Evolutionary conservation across 2,113 vertebrate species (phyloP).

Genomic region (Reinhardtius hippoglossoides): DNA sequence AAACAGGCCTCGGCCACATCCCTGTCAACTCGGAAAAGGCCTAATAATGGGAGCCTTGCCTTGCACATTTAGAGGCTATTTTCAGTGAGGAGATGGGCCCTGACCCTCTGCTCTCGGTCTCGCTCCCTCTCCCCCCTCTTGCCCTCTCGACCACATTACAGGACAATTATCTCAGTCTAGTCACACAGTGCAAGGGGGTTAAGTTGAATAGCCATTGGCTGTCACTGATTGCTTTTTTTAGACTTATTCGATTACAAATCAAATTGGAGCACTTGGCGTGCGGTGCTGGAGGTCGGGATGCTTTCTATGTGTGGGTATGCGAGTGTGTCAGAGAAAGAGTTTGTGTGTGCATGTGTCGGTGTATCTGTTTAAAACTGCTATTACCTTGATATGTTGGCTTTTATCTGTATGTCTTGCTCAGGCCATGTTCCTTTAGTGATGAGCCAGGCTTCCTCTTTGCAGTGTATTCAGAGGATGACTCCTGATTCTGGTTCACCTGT

Average conservation of each 20-base stretch:
- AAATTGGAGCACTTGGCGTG: slow-evolving; percentile 53
- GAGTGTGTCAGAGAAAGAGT: neutral
- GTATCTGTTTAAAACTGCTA: neutral
- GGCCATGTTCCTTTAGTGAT: neutral
- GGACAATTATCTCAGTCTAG: slow-evolving; percentile 73
- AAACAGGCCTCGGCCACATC: slow-evolving; percentile 72
- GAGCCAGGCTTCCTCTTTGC: neutral
- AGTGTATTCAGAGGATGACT: slow-evolving; percentile 15
- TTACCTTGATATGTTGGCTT: neutral
- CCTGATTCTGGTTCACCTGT: neutral
- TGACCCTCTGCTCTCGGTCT: slow-evolving; percentile 55
- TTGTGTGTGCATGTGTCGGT: neutral
- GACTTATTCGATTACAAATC: slow-evolving; percentile 75
- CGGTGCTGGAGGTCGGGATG: slow-evolving; percentile 11
- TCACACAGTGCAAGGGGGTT: slow-evolving; percentile 59
- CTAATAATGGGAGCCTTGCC: slow-evolving; percentile 73
- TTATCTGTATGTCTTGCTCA: neutral
- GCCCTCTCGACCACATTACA: slow-evolving; percentile 69
- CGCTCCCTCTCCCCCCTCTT: slow-evolving; percentile 42
- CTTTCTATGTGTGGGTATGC: neutral
- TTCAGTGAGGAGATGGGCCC: slow-evolving; percentile 64
- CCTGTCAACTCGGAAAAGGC: slow-evolving; percentile 69
- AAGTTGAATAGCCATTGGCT: slow-evolving; percentile 65
- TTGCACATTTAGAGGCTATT: slow-evolving; percentile 76
- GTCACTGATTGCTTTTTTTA: slow-evolving; percentile 67